Base-by-base conservation (phyloP, 2,113 vertebrate genomes). In the Bungarus multicinctus region DNA sequence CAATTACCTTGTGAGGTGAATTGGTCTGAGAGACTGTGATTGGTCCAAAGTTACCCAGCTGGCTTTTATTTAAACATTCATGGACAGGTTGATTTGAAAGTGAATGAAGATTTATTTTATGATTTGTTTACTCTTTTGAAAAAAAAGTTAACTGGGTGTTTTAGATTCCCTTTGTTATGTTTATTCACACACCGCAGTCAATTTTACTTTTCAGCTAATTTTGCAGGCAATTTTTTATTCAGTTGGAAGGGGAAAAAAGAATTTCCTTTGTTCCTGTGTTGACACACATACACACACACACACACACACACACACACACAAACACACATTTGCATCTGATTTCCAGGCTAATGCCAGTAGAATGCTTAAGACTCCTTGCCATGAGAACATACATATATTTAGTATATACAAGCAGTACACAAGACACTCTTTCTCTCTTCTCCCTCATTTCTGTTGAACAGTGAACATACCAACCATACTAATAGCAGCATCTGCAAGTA, bases 261-360 rank as follows among this genome's bases (percentile, higher is more conserved):
- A 23, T 3, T 57, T 93, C 50, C 6, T 92, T 34, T 94, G 94
- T 96, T 58, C 93, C 97, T 96, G 91, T 92, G 39, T 93, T 93
- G 89, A n/a, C n/a, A n/a, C n/a, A n/a, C n/a, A n/a, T n/a, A n/a
- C n/a, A n/a, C n/a, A n/a, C n/a, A n/a, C n/a, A n/a, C n/a, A n/a
- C n/a, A n/a, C n/a, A n/a, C n/a, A n/a, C n/a, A n/a, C n/a, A n/a
- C n/a, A n/a, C n/a, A n/a, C n/a, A n/a, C n/a, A n/a, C n/a, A n/a
- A n/a, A n/a, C n/a, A n/a, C n/a, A n/a, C n/a, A n/a, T n/a, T 91
- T 95, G 93, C 94, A 95, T 54, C 94, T 93, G 95, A 91, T 96
- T 96, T 91, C 95, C 95, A 85, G 91, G 57, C 91, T 90, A 50
- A 91, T 97, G 97, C 97, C 97, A 98, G 96, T 89, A 96, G 97